Percentiles rank a stretch among this genome's conserved stretches.
These are phyloP conservation scores for Acleris laterana DNA, from an alignment of 2,888 invertebrate genomes.

Conservation along the genomic window DNA sequence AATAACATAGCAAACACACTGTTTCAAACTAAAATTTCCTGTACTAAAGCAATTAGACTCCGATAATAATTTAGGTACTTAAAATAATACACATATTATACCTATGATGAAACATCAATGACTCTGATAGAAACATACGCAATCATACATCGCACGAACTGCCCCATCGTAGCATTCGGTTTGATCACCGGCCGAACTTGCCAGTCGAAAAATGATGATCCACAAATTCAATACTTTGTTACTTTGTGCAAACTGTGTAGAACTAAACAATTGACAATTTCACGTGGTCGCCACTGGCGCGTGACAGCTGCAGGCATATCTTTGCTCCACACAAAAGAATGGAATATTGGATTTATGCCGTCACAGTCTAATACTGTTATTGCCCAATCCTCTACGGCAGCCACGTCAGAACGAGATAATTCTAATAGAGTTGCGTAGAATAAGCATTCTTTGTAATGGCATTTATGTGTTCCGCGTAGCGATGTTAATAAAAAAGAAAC, in stretches of 20 bases:
- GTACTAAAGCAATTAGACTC: too few relatives aligned
- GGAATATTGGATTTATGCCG: conserved; percentile 33
- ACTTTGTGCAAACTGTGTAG: conserved; percentile 6
- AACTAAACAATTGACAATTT: conserved; percentile 26
- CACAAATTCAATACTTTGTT: not conserved
- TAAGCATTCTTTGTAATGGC: conserved; percentile 1
- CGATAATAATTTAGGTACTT: too few relatives aligned
- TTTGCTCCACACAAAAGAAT: conserved; percentile 34
- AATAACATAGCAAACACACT: too few relatives aligned
- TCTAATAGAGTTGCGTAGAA: conserved; percentile 16
- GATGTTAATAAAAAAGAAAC: not conserved
- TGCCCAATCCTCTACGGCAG: conserved; percentile 23
- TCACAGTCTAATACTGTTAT: conserved; percentile 31
- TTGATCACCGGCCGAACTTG: too few relatives aligned
- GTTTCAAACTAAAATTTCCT: too few relatives aligned
- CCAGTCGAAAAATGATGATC: too few relatives aligned
- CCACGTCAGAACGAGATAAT: conserved; percentile 31
- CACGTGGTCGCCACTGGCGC: conserved; percentile 19
- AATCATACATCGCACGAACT: too few relatives aligned
- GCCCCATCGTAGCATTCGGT: too few relatives aligned
- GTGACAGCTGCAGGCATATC: conserved; percentile 29
- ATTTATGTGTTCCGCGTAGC: not conserved
- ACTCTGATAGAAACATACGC: too few relatives aligned
- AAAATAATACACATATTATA: too few relatives aligned
- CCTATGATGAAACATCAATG: too few relatives aligned